These are phyloP conservation scores for Drosophila lacteicornis DNA, from an alignment of 1,140 invertebrate genomes.

Conservation along the genomic window DNA sequence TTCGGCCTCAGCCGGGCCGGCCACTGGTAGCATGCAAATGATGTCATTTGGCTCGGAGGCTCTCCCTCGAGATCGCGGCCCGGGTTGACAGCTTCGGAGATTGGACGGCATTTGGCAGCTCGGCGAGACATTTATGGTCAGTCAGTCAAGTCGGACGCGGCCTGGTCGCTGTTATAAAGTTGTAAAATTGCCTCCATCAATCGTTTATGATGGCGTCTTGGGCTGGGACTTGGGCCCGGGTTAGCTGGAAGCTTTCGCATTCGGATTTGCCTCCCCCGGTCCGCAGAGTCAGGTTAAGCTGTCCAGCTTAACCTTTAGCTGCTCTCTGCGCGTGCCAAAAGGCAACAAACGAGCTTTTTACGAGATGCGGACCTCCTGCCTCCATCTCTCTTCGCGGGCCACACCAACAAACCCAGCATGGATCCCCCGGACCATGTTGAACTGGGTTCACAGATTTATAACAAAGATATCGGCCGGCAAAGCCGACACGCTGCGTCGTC, in stretches of 20 bases:
- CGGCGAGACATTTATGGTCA: constrained; percentile 62
- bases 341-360: constrained; percentile 81
- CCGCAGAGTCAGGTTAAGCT: constrained; percentile 64
- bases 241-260: constrained; percentile 42
- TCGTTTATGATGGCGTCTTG: constrained; percentile 62
- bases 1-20: not conserved
- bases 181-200: constrained; percentile 74
- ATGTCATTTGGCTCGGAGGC: constrained; percentile 60
- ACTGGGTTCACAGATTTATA: constrained; percentile 82
- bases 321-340: constrained; percentile 78
- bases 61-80: constrained; percentile 10
- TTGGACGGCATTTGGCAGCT: constrained; percentile 60
- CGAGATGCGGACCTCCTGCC: constrained; percentile 54
- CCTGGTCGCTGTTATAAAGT: constrained; percentile 61
- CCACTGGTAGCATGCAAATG: constrained; percentile 60
- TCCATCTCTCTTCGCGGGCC: constrained; percentile 51
- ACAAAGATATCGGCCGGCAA: constrained; percentile 77
- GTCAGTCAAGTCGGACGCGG: constrained; percentile 33
- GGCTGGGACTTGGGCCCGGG: not conserved
- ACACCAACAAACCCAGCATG: constrained; percentile 78
- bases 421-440: constrained; percentile 68
- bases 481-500: constrained; percentile 73
- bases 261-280: constrained; percentile 3
- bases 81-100: constrained; percentile 58
- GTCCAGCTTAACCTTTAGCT: constrained; percentile 76